Evolutionary conservation across 2,113 vertebrate species (phyloP).

Genomic region (Oreocharis arfaki): DNA sequence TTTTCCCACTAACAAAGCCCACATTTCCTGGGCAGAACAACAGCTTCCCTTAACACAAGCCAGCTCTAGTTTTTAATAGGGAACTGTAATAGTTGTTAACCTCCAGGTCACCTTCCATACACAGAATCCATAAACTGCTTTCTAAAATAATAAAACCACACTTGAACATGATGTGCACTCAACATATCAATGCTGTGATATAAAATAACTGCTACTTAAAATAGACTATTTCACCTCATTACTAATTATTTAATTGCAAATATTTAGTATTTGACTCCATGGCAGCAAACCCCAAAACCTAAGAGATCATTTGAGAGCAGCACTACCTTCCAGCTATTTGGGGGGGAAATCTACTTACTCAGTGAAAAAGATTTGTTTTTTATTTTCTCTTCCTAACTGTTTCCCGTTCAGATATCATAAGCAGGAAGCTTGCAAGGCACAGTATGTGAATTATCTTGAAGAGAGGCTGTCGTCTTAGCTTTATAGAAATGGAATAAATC

Average conservation of each 20-base stretch:
- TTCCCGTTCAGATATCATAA: not conserved
- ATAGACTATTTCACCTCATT: not conserved
- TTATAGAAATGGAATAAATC: conserved; percentile 46
- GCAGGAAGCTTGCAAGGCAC: not conserved
- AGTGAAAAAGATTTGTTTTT: not conserved
- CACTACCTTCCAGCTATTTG: not conserved
- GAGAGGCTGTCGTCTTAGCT: conserved; percentile 5
- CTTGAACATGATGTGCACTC: not conserved
- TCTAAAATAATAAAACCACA: not conserved
- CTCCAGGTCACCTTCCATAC: not conserved
- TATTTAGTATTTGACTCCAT: not conserved
- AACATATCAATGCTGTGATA: not conserved
- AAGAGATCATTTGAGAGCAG: not conserved
- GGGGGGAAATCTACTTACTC: not conserved
- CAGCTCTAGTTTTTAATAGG: not conserved
- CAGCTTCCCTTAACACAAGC: not conserved
- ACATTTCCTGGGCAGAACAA: not conserved
- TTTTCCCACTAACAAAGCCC: not conserved
- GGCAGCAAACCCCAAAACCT: not conserved
- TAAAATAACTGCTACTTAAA: not conserved
- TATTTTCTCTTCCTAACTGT: not conserved
- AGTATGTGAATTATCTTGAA: conserved; percentile 46
- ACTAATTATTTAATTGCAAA: not conserved
- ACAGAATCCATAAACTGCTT: not conserved
- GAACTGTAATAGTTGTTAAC: conserved; percentile 15